phyloP scores from a whole-genome alignment of 2,797 vertebrate species.

The Cephalopachus bancanus region DNA sequence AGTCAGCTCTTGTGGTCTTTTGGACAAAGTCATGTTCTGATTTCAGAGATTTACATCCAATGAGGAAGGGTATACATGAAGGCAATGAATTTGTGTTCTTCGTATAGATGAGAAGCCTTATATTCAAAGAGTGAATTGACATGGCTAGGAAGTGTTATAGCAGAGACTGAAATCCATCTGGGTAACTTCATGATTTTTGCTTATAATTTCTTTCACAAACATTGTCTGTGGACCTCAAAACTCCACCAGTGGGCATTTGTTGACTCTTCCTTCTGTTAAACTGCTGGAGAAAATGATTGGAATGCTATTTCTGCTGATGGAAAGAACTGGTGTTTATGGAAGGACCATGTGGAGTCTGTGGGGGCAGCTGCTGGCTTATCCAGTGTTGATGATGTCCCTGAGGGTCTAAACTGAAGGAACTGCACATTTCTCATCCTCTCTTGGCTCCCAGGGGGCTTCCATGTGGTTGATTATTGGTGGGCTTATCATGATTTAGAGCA shows the following conservation, averaged over 20 bases:
- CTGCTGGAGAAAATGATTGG: background rate
- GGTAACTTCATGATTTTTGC: background rate
- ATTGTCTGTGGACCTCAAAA: background rate
- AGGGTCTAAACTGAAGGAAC: background rate
- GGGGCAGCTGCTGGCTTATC: background rate
- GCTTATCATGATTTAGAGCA: background rate
- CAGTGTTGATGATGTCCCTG: background rate
- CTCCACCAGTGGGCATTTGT: background rate
- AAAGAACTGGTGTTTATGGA: background rate
- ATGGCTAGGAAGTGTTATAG: background rate
- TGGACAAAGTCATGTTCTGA: background rate
- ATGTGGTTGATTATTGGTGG: background rate
- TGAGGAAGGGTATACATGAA: background rate
- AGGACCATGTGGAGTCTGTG: background rate
- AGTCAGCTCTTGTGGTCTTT: slow-evolving; percentile 30
- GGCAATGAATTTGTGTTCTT: background rate
- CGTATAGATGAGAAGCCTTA: background rate
- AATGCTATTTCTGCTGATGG: background rate
- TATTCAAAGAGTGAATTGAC: background rate
- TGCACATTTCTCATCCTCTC: background rate
- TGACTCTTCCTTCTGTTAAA: background rate
- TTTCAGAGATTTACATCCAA: background rate
- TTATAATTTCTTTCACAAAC: background rate
- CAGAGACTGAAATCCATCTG: background rate
- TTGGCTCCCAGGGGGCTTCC: background rate